Percentiles rank a stretch among this genome's conserved stretches.
Conservation (phyloP, 2,113 vertebrate genomes). For the Eurystomus gularis region DNA sequence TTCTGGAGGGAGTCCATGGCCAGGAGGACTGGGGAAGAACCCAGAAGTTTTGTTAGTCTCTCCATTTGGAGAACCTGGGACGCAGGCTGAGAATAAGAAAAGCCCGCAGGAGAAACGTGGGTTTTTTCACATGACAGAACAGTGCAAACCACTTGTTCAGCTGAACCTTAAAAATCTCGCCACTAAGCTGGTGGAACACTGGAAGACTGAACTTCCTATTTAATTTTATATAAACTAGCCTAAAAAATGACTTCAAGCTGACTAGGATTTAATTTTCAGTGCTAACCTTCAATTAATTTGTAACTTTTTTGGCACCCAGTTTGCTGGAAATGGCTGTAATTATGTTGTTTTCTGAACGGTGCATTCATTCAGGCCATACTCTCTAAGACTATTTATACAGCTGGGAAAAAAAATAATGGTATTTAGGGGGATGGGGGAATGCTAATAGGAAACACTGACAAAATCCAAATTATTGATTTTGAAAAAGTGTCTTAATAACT, state of each 20-base stretch:
- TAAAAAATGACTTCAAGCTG: constrained; percentile 76
- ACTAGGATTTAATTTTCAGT: constrained; percentile 81
- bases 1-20: background rate
- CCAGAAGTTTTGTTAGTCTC: background rate
- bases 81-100: background rate
- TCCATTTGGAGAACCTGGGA: background rate
- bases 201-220: constrained; percentile 64
- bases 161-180: constrained; percentile 62
- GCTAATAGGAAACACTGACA: constrained; percentile 70
- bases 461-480: constrained; percentile 62
- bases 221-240: constrained; percentile 71
- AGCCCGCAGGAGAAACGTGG: background rate
- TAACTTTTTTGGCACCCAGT: constrained; percentile 80
- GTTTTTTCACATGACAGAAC: background rate
- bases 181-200: constrained; percentile 38
- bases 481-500: constrained; percentile 45
- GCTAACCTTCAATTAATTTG: constrained; percentile 85
- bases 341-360: constrained; percentile 81
- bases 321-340: constrained; percentile 79
- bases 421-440: constrained; percentile 63
- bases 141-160: constrained; percentile 59
- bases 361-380: constrained; percentile 75
- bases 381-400: constrained; percentile 78
- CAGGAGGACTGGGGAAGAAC: background rate
- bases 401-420: constrained; percentile 73